Evolutionary conservation across 2,797 vertebrate genomes (phyloP).

Genomic region (Chanos chanos): DNA sequence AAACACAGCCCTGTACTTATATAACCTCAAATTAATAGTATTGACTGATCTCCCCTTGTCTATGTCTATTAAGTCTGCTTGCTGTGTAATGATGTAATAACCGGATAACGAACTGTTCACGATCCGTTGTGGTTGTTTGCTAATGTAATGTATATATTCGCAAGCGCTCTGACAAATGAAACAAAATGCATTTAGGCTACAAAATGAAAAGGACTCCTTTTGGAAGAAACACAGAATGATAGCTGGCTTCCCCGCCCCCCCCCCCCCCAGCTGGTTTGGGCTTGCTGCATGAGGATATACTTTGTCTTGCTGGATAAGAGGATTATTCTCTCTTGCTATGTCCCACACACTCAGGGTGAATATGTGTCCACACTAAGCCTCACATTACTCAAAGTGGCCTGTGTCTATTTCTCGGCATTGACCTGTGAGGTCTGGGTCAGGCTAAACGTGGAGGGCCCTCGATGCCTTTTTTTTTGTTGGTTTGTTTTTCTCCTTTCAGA

Average conservation of each 20-base stretch:
- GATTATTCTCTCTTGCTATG: constrained; percentile 46
- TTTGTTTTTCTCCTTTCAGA: background rate
- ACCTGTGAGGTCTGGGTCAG: too few species aligned
- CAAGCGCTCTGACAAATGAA: too few species aligned
- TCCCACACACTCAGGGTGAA: constrained; percentile 30
- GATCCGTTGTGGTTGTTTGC: too few species aligned
- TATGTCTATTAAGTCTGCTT: background rate
- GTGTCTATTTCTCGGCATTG: too few species aligned
- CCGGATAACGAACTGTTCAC: too few species aligned
- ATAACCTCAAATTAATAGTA: background rate
- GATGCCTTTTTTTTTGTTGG: constrained; percentile 9
- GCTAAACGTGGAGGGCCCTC: background rate
- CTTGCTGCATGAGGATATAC: constrained; percentile 33
- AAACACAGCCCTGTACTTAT: background rate
- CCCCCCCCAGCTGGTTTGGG: background rate
- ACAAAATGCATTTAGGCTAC: too few species aligned
- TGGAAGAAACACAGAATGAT: background rate
- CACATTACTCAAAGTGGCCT: background rate
- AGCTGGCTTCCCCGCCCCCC: background rate
- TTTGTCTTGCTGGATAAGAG: constrained; percentile 47
- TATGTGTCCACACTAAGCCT: constrained; percentile 29
- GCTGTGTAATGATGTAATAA: too few species aligned
- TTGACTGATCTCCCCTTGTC: background rate
- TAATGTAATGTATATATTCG: too few species aligned
- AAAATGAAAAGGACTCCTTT: background rate